Percentiles rank a stretch among this genome's conserved stretches.
phyloP scores from a whole-genome alignment of 1,140 invertebrate genomes.

The Drosophila athabasca region DNA sequence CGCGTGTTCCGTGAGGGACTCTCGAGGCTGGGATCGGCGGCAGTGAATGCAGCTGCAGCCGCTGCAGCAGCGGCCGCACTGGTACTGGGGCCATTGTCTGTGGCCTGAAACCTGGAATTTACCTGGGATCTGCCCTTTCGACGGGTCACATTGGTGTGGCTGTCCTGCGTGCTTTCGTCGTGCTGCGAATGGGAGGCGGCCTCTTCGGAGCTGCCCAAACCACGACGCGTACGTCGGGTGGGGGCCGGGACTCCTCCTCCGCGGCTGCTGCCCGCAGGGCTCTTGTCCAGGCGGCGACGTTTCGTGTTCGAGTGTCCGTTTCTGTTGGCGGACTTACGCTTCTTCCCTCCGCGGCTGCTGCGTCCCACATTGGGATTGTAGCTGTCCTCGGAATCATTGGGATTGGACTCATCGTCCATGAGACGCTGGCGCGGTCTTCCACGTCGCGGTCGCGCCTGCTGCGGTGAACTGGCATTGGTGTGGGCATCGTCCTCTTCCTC shows the following conservation, averaged over 20 bases:
- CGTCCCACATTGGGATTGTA: conserved; percentile 81
- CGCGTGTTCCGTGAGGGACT: conserved; percentile 73
- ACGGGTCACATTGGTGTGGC: conserved; percentile 42
- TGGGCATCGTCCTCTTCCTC: conserved; percentile 49
- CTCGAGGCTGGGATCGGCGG: conserved; percentile 36
- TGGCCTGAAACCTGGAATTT: conserved; percentile 20
- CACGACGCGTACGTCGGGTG: conserved; percentile 52
- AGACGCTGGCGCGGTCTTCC: conserved; percentile 38
- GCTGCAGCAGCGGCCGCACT: conserved; percentile 56
- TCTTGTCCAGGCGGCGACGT: conserved; percentile 33
- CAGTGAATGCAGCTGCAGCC: conserved; percentile 8
- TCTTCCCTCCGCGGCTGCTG: conserved; percentile 24
- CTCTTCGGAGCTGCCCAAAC: conserved; percentile 66
- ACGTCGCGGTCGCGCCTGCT: conserved; percentile 50
- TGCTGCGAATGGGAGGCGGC: conserved; percentile 56
- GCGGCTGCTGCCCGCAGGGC: conserved; percentile 5
- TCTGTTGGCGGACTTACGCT: conserved; percentile 25
- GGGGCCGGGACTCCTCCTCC: conserved; percentile 1
- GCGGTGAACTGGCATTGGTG: conserved; percentile 52
- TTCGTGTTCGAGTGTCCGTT: conserved; percentile 37
- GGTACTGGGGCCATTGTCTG: conserved; percentile 60
- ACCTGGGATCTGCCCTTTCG: conserved; percentile 56
- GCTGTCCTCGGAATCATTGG: conserved; percentile 83
- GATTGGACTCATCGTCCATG: conserved; percentile 55
- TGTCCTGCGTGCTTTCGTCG: conserved; percentile 80